Base-by-base conservation (phyloP, 2,888 invertebrate genomes). In the Zygaena filipendulae region DNA sequence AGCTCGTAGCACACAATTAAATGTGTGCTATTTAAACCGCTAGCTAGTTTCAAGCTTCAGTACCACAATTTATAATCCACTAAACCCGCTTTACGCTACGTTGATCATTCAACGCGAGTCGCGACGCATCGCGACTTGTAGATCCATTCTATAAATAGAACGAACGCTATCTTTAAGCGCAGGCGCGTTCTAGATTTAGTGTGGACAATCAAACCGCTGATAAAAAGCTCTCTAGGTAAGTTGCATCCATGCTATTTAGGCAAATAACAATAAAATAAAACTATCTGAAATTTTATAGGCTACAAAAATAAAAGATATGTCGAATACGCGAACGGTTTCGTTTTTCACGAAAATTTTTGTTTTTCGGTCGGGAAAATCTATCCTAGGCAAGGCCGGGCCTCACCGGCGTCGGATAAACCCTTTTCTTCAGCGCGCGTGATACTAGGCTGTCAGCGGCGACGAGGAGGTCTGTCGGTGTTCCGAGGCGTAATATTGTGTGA, bases 361-460 rank as follows among this genome's bases (percentile, higher is more conserved):
- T 53, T 47, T 49, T 52, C 40, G 48, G 53, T 66, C 63, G 77
- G 77, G 75, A 79, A 79, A 70, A 16, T 6, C 16, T 16, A 7
- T 68, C 64, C 61, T 67, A 64, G 68, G 56, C 7, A 6, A 7
- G 59, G 61, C 62, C 56, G 62, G 62, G 62, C 71, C 62, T 68
- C 61, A 49, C 56, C 60, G 54, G 66, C 77, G 71, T 75, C 79
- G 77, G 79, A 77, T 79, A 79, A 79, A 79, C 79, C 77, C 79
- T 79, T 77, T 79, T 79, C 79, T 77, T 75, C 74, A 75, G 77
- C 79, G 77, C 77, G 77, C 77, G 72, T 64, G 74, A 70, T 77
- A 79, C 79, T 72, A 77, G 79, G 77, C 62, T 50, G 51, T 34
- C 71, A 77, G 70, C 49, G 53, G 46, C 38, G 23, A 31, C 39